A percentile compares a stretch with the other conserved stretches of the same genome.
Conservation (phyloP, 1,140 invertebrate genomes). For the Oedothorax gibbosus region DNA sequence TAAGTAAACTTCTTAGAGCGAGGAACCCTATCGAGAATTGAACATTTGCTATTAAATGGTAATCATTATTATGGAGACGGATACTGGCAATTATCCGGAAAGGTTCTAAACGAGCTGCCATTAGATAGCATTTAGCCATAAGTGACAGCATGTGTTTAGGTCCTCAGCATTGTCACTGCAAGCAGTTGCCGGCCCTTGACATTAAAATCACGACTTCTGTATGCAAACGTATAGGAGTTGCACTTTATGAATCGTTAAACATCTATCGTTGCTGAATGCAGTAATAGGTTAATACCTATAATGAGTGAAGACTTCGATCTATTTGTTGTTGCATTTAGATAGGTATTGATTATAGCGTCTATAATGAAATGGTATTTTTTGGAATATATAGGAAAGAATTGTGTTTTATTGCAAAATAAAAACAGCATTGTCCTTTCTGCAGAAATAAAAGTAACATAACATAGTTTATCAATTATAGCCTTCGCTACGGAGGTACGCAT, state of each 20-base stretch:
- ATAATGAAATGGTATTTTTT: too few relatives aligned
- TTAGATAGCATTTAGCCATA: constrained; percentile 55
- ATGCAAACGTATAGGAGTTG: constrained; percentile 15
- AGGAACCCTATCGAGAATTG: constrained; percentile 33
- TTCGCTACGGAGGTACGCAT: too few relatives aligned
- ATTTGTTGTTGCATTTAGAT: too few relatives aligned
- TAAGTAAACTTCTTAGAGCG: constrained; percentile 39
- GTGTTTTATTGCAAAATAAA: too few relatives aligned
- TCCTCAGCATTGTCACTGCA: constrained; percentile 33
- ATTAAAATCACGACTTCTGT: constrained; percentile 35
- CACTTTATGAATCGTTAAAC: constrained; percentile 31
- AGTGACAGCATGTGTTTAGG: constrained; percentile 43
- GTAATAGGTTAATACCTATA: too few relatives aligned
- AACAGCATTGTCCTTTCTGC: too few relatives aligned
- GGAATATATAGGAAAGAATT: too few relatives aligned
- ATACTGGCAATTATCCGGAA: constrained; percentile 47
- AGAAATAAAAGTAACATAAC: too few relatives aligned
- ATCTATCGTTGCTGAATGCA: constrained; percentile 9
- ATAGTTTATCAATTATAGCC: too few relatives aligned
- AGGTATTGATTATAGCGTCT: too few relatives aligned
- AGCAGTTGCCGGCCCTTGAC: constrained; percentile 15
- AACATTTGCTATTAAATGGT: constrained; percentile 54
- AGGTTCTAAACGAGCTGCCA: constrained; percentile 49
- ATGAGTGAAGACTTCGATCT: too few relatives aligned
- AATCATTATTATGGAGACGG: constrained; percentile 53